Percentiles rank a stretch among this genome's conserved stretches.
Evolutionary conservation across 2,797 vertebrate species (phyloP).

Genomic region (Menidia menidia): DNA sequence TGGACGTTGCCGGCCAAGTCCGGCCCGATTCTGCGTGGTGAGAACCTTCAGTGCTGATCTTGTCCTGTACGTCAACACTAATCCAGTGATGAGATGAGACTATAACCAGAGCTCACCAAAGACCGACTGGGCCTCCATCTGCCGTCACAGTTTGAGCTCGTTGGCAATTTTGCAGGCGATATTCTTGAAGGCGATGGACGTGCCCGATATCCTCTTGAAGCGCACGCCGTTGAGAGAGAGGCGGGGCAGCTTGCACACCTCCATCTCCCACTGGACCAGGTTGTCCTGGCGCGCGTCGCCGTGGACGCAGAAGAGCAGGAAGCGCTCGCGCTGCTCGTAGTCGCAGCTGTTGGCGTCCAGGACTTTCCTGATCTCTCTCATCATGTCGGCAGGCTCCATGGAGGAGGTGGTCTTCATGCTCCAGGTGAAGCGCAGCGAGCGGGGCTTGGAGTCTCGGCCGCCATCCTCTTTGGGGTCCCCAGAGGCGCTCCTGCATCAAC

Average conservation of each 20-base stretch:
- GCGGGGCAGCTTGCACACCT: conserved; percentile 97
- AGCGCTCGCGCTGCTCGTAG: conserved; percentile 96
- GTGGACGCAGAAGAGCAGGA: conserved; percentile 96
- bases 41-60: conserved; percentile 73
- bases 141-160: conserved; percentile 95
- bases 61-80: conserved; percentile 71
- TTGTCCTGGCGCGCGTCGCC: conserved; percentile 95
- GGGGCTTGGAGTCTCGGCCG: conserved; percentile 91
- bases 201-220: conserved; percentile 98
- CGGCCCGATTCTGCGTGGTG: conserved; percentile 70
- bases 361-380: conserved; percentile 97
- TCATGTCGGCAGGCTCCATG: conserved; percentile 98
- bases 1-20: conserved; percentile 73
- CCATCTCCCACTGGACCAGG: conserved; percentile 99
- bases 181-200: conserved; percentile 98
- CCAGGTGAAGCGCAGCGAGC: conserved; percentile 94
- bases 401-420: conserved; percentile 99
- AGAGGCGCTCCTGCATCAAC: conserved; percentile 84
- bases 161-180: conserved; percentile 98
- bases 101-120: conserved; percentile 60
- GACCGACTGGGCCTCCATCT: conserved; percentile 58
- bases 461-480: conserved; percentile 92
- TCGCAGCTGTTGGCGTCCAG: conserved; percentile 97
- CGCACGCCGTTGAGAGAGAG: conserved; percentile 97
- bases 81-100: conserved; percentile 77